Percentiles rank a stretch among this genome's conserved stretches.
These are phyloP conservation scores for Sylvilagus bachmani DNA, from an alignment of 2,113 vertebrate genomes.

Conservation along the genomic window DNA sequence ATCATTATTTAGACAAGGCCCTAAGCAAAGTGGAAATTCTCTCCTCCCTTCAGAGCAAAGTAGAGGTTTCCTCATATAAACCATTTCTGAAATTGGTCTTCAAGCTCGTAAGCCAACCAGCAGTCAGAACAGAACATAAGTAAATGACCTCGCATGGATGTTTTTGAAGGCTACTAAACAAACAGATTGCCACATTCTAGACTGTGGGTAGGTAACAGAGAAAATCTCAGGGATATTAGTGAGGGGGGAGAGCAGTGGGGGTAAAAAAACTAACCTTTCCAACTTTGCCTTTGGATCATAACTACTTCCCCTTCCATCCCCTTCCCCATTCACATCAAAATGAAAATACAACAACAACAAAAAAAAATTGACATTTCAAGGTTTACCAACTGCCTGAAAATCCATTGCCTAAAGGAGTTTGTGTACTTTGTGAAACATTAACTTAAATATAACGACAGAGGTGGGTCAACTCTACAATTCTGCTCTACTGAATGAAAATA, in stretches of 20 bases:
- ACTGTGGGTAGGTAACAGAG: background rate
- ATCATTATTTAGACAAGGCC: no score
- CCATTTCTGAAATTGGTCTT: slow-evolving; percentile 43
- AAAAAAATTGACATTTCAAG: background rate
- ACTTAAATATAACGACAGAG: slow-evolving; percentile 52
- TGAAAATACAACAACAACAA: background rate
- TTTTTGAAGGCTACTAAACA: slow-evolving; percentile 49
- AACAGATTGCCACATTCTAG: background rate
- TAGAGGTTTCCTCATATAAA: slow-evolving; percentile 31
- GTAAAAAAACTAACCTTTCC: background rate
- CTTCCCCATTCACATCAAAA: slow-evolving; percentile 21
- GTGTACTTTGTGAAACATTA: slow-evolving; percentile 61
- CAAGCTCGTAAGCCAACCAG: slow-evolving; percentile 26
- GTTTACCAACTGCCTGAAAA: slow-evolving; percentile 63
- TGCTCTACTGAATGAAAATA: slow-evolving; percentile 18
- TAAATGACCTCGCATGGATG: background rate
- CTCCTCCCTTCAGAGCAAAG: no score
- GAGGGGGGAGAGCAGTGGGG: background rate
- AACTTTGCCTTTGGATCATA: background rate
- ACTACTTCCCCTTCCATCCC: background rate
- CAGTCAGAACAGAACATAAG: background rate
- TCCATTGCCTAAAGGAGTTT: slow-evolving; percentile 15
- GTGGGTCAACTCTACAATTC: slow-evolving; percentile 7
- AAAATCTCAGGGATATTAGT: background rate
- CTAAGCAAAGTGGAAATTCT: no score